Evolutionary conservation across 35 echinoderm and acorn worm species (phyloP), one percentile per base, ranked within the genome.

Genomic region (Apostichopus japonicus): DNA sequence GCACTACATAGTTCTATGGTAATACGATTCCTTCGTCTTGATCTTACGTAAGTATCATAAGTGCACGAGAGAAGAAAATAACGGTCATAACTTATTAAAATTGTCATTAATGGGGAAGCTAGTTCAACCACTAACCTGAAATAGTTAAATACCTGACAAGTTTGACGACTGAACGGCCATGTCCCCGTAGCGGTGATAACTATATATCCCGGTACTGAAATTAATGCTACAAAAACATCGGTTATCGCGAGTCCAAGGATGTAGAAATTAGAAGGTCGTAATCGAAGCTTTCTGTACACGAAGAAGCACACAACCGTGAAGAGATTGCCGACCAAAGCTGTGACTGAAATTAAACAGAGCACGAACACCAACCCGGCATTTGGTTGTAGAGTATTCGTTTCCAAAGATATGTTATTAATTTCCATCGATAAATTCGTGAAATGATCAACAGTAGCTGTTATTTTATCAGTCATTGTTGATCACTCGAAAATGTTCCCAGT

Each of bases 21-120:
- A 14, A 89, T 54, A 10, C 86, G 59, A 13, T 17, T 19, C 19
- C 51, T 89, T 53, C 61, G 57, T 22, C 86, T 67, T 22, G 86
- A 72, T 72, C 86, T 67, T 13, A 89, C 33, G 25, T 89, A 89
- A 22, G 16, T 8, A 72, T 89, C 86, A 56, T 89, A 89, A 51
- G 24, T 57, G 17, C 17, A 19, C 22, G 63, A 72, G 5, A 89
- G 67, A 19, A 89, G 33, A 4, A 65, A 84, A n/a, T 57, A 58
- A 7, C 81, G 81, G 13, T 84, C 81, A n/a, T 58, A 84, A 57
- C 81, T 84, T 15, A 84, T 84, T 19, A 84, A 17, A 7, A 84
- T 54, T 57, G 81, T 84, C 54, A 57, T 84, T 16, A 84, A 84
- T 6, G 81, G 81, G 6, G 81, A 84, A 5, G 81, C 81, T 51